Percentiles rank a stretch among this genome's conserved stretches.
These are phyloP conservation scores for Helicolenus hilgendorfi DNA, from an alignment of 2,797 vertebrate species.

Conservation along the genomic window DNA sequence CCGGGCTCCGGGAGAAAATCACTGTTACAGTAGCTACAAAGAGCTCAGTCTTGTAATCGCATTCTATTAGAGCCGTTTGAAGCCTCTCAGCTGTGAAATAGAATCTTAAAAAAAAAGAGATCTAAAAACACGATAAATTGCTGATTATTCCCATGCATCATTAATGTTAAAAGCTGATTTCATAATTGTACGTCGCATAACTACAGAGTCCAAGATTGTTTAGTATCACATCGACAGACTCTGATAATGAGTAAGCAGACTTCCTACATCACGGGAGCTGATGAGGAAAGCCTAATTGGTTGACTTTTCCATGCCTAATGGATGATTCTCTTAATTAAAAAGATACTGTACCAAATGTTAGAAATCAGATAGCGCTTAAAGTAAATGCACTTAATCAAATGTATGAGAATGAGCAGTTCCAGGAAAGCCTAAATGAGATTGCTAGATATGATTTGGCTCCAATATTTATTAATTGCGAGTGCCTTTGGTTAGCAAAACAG, in stretches of 20 bases:
- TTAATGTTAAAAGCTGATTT: conserved; percentile 90
- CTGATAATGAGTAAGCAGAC: conserved; percentile 92
- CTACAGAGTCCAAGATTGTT: conserved; percentile 90
- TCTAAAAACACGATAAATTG: conserved; percentile 86
- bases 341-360: conserved; percentile 93
- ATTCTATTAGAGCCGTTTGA: conserved; percentile 83
- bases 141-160: conserved; percentile 90
- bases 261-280: conserved; percentile 88
- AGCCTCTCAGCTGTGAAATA: conserved; percentile 85
- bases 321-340: conserved; percentile 94
- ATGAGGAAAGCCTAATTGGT: conserved; percentile 93
- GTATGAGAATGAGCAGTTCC: conserved; percentile 93
- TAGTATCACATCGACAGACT: conserved; percentile 90
- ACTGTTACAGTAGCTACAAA: conserved; percentile 60
- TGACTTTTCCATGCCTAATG: conserved; percentile 93
- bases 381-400: conserved; percentile 95
- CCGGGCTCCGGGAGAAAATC: conserved; percentile 22
- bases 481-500: conserved; percentile 94
- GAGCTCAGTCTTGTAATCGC: conserved; percentile 75
- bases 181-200: conserved; percentile 88
- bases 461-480: conserved; percentile 94
- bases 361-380: conserved; percentile 92
- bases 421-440: conserved; percentile 93
- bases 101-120: conserved; percentile 80
- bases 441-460: conserved; percentile 92